Base-by-base conservation (phyloP, 2,113 vertebrate species). In the Beaufortia kweichowensis region DNA sequence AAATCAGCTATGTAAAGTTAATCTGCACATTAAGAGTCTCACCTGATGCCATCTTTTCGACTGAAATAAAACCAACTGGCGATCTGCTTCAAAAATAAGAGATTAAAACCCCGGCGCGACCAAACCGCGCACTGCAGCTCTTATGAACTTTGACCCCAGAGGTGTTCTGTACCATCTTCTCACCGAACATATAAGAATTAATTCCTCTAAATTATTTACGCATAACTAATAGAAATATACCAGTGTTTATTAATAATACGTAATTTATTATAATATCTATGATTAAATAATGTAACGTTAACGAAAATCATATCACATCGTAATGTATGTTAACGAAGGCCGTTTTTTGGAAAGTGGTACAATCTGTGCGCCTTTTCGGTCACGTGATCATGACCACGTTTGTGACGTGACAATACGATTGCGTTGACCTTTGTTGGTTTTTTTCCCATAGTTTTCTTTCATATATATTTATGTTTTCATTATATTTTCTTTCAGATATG, bases 31-130 rank as follows among this genome's bases (percentile, higher is more conserved):
- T 9, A 9, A 4, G 5, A 4, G 11, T 6, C 85, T 89, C 81
- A 93, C 92, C 91, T 55, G 92, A 91, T 79, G 92, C 87, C 92
- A 93, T 93, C 21, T 33, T 74, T 79, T n/a, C 17, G 26, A 59
- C 15, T 39, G 53, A 77, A 83, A 80, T 82, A 83, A 90, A 90
- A 72, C 9, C 46, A 65, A 75, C 29, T 2, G n/a, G 57, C 31
- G 41, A 6, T 74, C 31, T 56, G 73, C 69, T 33, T 46, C 78
- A 28, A 63, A 75, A 29, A 61, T 61, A 57, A 75, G 50, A 70
- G 19, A 24, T 79, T 76, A 86, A 87, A 90, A 91, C 84, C 62
- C 72, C 65, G 35, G 67, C 31, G 76, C 71, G 71, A 28, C 12
- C 60, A 43, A 3, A 23, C 26, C 55, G 6, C 69, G 77, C 84